A percentile compares a stretch with the other conserved stretches of the same genome.
Conservation (phyloP, 2,113 vertebrate genomes). For the Ivindomyrus marchei region DNA sequence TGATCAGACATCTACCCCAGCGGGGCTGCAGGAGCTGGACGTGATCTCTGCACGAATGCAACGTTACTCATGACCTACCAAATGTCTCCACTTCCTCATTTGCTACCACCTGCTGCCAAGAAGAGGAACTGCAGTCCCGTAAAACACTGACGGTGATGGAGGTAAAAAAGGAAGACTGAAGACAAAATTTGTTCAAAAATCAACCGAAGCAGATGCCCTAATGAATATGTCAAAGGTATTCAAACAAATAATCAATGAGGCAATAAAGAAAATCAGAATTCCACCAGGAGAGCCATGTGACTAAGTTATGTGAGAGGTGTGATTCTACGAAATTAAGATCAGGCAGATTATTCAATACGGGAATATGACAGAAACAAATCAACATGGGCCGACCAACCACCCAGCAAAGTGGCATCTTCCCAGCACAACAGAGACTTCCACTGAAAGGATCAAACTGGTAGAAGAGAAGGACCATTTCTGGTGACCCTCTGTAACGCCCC, state of each 20-base stretch:
- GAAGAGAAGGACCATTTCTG: background rate
- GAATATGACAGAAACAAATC: background rate
- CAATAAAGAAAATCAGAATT: background rate
- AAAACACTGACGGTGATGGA: background rate
- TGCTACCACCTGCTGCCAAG: conserved; percentile 40
- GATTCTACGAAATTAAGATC: background rate
- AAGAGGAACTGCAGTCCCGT: background rate
- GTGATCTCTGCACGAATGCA: background rate
- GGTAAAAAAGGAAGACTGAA: too few relatives aligned
- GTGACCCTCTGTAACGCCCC: background rate
- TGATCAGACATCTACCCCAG: background rate
- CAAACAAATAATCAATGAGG: background rate
- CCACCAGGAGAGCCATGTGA: background rate
- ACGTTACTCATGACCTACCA: conserved; percentile 21
- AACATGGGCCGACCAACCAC: background rate
- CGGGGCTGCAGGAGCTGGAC: background rate
- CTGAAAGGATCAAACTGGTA: background rate
- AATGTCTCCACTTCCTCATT: background rate
- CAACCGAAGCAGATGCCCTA: background rate
- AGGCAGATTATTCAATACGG: background rate
- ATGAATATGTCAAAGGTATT: background rate
- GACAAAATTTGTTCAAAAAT: background rate
- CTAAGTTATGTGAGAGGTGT: background rate
- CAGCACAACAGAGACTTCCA: background rate
- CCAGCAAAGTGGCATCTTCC: background rate